phyloP scores from a whole-genome alignment of 2,888 invertebrate genomes.

The Phorcus lineatus region DNA sequence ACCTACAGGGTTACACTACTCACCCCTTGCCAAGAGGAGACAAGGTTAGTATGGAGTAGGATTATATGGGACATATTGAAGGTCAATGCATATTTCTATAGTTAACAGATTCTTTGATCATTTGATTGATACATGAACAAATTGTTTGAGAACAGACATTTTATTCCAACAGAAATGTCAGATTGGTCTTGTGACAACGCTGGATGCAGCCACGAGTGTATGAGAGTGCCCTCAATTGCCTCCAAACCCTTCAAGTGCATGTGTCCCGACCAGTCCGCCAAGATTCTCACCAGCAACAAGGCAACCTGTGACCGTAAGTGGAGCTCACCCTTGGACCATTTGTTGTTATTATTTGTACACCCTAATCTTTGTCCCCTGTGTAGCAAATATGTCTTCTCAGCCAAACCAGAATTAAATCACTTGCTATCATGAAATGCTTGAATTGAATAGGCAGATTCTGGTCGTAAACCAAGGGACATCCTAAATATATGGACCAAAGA shows the following conservation, averaged over 20 bases:
- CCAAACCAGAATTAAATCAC: no score
- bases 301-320: slow-evolving; percentile 56
- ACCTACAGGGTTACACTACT: slow-evolving; percentile 50
- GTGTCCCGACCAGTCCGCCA: slow-evolving; percentile 54
- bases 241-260: slow-evolving; percentile 47
- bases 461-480: no score
- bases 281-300: slow-evolving; percentile 48
- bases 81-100: background rate
- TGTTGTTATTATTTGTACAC: no score
- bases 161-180: slow-evolving; percentile 30
- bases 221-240: slow-evolving; percentile 43
- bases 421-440: no score
- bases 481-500: no score
- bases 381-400: no score
- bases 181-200: slow-evolving; percentile 48
- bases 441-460: no score
- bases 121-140: background rate
- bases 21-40: slow-evolving; percentile 42
- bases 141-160: background rate
- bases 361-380: no score
- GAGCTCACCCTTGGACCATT: background rate
- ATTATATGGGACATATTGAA: background rate
- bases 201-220: slow-evolving; percentile 60
- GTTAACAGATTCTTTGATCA: background rate
- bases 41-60: slow-evolving; percentile 33